phyloP scores from a whole-genome alignment of 2,888 invertebrate genomes.

The Alviniconcha strummeri region DNA sequence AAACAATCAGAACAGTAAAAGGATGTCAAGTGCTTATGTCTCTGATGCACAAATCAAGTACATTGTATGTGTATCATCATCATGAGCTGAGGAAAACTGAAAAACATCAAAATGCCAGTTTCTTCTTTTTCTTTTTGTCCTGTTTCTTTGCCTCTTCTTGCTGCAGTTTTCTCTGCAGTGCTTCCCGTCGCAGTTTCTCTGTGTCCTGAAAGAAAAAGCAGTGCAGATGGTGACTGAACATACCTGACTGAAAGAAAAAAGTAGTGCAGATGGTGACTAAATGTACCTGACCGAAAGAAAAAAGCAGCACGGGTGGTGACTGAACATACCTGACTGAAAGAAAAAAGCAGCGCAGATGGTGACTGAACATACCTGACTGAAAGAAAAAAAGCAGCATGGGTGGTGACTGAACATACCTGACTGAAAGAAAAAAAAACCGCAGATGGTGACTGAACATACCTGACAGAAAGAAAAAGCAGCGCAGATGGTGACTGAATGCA shows the following conservation, averaged over 20 bases:
- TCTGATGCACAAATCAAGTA: neutral
- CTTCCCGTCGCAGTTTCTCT: constrained; percentile 60
- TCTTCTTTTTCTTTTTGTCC: constrained; percentile 64
- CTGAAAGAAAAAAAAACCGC: constrained; percentile 45
- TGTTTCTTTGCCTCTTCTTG: constrained; percentile 59
- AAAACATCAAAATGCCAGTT: constrained; percentile 51
- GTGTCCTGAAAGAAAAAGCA: constrained; percentile 52
- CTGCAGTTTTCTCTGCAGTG: constrained; percentile 59
- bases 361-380: constrained; percentile 37
- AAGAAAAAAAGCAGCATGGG: constrained; percentile 6
- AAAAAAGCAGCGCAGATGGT: neutral
- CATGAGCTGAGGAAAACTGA: too few species aligned
- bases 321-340: too few species aligned
- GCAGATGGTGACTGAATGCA: neutral
- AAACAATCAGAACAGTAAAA: neutral
- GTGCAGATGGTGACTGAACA: neutral
- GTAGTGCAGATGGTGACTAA: neutral
- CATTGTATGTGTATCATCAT: neutral
- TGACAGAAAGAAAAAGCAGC: too few species aligned
- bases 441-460: too few species aligned
- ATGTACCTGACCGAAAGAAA: neutral
- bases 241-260: too few species aligned
- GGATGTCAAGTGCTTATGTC: neutral
- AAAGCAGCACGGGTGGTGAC: neutral
- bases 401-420: too few species aligned